These are phyloP conservation scores for Elegia similella DNA, from an alignment of 2,888 invertebrate genomes.

Conservation along the genomic window DNA sequence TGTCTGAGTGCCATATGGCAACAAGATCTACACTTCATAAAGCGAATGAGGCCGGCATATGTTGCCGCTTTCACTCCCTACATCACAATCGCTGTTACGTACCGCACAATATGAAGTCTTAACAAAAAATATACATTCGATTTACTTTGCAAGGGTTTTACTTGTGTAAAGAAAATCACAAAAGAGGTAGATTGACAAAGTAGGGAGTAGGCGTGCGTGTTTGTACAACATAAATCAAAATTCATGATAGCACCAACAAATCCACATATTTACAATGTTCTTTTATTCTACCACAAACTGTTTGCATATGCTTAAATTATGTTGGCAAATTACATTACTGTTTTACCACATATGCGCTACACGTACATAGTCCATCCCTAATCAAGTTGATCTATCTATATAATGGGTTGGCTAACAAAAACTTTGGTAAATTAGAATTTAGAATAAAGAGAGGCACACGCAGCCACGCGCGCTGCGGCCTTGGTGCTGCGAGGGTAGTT, in stretches of 20 bases:
- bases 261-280: constrained; percentile 17
- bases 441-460: constrained; percentile 41
- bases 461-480: constrained; percentile 46
- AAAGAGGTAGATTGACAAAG: constrained; percentile 22
- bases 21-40: constrained; percentile 69
- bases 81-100: constrained; percentile 66
- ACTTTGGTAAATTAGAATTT: constrained; percentile 44
- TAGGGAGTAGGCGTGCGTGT: constrained; percentile 28
- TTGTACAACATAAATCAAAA: constrained; percentile 26
- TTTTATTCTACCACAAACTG: background rate
- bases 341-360: background rate
- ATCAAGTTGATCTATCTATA: constrained; percentile 17
- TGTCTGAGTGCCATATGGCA: constrained; percentile 73
- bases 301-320: background rate
- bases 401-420: constrained; percentile 31
- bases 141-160: constrained; percentile 8
- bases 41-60: constrained; percentile 76
- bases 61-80: constrained; percentile 77
- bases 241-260: constrained; percentile 25
- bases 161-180: constrained; percentile 11
- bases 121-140: constrained; percentile 15
- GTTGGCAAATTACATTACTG: background rate
- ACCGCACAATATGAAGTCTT: constrained; percentile 19
- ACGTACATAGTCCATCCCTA: background rate
- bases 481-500: constrained; percentile 64